Conservation (phyloP, 2,113 vertebrate species). For the Agelaius phoeniceus region DNA sequence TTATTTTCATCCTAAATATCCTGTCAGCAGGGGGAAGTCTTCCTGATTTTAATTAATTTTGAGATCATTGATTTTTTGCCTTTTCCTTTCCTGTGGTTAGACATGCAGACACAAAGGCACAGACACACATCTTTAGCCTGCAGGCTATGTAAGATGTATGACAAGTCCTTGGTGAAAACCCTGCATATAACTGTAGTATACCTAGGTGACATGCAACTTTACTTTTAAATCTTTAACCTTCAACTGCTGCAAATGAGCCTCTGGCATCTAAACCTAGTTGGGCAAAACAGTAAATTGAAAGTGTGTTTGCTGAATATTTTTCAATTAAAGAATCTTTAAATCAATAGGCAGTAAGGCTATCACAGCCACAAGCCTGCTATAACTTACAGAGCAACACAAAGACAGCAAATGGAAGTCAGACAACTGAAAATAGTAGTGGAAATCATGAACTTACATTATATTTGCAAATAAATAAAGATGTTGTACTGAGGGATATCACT, state of each 20-base stretch:
- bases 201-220: neutral
- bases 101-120: constrained; percentile 2
- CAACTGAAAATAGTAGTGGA: neutral
- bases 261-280: constrained; percentile 1
- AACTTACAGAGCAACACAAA: neutral
- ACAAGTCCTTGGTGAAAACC: neutral
- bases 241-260: neutral
- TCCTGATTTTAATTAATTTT: constrained; percentile 74
- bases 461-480: neutral
- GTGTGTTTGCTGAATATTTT: neutral
- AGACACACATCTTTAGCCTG: constrained; percentile 11
- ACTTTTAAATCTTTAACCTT: constrained; percentile 38
- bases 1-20: constrained; percentile 74
- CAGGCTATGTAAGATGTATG: constrained; percentile 29
- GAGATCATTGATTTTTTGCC: constrained; percentile 63
- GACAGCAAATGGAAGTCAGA: neutral
- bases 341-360: neutral
- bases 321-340: constrained; percentile 38
- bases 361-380: neutral
- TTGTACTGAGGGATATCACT: neutral
- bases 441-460: neutral
- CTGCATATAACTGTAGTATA: neutral
- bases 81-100: constrained; percentile 36
- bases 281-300: constrained; percentile 39
- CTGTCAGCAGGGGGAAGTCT: constrained; percentile 50